Evolutionary conservation across 2,113 vertebrate genomes (phyloP).

Genomic region (Pholis gunnellus): DNA sequence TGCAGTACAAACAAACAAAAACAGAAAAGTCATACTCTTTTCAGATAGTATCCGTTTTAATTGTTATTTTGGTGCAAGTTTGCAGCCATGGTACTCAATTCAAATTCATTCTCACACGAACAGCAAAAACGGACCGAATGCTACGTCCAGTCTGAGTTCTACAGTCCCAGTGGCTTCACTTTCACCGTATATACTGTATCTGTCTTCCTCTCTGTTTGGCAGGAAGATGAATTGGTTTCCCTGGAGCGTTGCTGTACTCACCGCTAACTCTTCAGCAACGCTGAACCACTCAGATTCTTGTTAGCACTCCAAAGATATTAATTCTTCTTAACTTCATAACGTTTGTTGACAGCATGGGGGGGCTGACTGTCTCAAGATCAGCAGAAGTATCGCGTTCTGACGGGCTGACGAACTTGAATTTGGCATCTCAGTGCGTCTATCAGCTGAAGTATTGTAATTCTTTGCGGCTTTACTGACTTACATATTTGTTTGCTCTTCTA

Average conservation of each 20-base stretch:
- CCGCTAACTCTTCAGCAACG: neutral
- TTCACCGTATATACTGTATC: neutral
- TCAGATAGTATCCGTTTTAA: neutral
- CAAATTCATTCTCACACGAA: neutral
- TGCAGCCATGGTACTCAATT: neutral
- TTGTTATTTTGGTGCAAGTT: neutral
- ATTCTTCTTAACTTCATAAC: conserved; percentile 18
- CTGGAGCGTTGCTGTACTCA: conserved; percentile 13
- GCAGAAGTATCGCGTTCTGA: conserved; percentile 6
- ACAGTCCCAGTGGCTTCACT: neutral
- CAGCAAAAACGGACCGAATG: neutral
- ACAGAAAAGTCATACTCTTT: neutral
- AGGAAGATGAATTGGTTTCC: conserved; percentile 9
- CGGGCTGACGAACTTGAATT: conserved; percentile 8
- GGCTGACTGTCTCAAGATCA: conserved; percentile 18
- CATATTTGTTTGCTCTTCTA: conserved; percentile 6
- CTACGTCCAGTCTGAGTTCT: neutral
- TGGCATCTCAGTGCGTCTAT: neutral
- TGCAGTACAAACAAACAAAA: neutral
- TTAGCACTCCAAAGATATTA: conserved; percentile 32
- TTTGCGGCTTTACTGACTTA: neutral
- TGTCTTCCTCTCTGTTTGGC: neutral
- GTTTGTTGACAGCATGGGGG: conserved; percentile 28
- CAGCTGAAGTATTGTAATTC: neutral
- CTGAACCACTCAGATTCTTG: conserved; percentile 1